Percentiles rank a stretch among this genome's conserved stretches.
These are phyloP conservation scores for Oxystoma pomonae DNA, from an alignment of 2,888 invertebrate species.

Conservation along the genomic window DNA sequence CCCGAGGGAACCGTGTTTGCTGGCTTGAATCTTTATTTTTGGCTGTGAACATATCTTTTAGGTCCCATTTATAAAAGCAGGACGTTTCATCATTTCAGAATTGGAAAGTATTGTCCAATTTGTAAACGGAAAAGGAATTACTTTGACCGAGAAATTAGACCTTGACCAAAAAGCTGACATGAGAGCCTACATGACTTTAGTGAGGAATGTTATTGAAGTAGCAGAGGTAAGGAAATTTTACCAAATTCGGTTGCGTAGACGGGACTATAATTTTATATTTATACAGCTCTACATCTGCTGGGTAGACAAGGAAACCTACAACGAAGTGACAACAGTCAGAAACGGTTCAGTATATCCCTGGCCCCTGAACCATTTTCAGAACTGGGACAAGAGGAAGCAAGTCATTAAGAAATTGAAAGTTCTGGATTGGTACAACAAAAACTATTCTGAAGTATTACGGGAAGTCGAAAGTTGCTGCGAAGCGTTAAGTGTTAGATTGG, in stretches of 20 bases:
- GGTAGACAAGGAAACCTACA: constrained; percentile 75
- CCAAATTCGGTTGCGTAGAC: no score
- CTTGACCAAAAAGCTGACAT: constrained; percentile 82
- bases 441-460: constrained; percentile 69
- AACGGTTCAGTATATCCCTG: constrained; percentile 91
- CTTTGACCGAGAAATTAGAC: constrained; percentile 67
- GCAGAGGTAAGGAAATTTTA: constrained; percentile 76
- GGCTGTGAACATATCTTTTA: no score
- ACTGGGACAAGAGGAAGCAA: constrained; percentile 67
- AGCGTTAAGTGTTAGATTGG: constrained; percentile 80
- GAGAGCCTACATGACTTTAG: constrained; percentile 88
- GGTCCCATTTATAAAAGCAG: constrained; percentile 87
- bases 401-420: constrained; percentile 70
- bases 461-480: constrained; percentile 84
- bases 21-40: no score
- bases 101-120: constrained; percentile 89
- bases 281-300: constrained; percentile 79
- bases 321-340: constrained; percentile 75
- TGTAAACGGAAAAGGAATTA: constrained; percentile 78
- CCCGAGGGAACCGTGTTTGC: no score
- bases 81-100: constrained; percentile 84
- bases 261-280: no score
- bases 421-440: constrained; percentile 78
- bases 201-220: constrained; percentile 83
- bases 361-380: constrained; percentile 82